phyloP scores from a whole-genome alignment of 2,797 vertebrate species.

The Gobionotothen gibberifrons region DNA sequence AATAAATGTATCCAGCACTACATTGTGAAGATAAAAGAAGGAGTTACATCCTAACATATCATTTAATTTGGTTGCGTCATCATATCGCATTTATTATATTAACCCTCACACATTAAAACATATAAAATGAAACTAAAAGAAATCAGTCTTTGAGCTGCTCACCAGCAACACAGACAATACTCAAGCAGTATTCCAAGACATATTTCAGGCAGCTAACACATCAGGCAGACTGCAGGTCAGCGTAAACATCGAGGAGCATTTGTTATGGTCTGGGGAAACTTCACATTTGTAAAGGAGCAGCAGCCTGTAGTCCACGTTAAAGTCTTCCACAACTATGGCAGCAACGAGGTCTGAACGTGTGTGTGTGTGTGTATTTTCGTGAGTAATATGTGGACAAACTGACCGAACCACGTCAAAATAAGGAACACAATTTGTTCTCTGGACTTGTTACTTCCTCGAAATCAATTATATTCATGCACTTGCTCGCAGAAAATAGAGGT shows the following conservation, averaged over 20 bases:
- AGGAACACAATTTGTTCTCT: not conserved
- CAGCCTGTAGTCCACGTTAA: conserved; percentile 4
- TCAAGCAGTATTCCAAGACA: conserved; percentile 10
- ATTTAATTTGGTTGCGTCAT: not conserved
- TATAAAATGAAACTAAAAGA: not conserved
- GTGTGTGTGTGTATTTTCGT: not conserved
- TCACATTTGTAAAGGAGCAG: conserved; percentile 28
- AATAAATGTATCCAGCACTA: conserved; percentile 2
- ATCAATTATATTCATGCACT: conserved; percentile 15
- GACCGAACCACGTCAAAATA: not conserved
- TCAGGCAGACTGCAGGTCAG: not conserved
- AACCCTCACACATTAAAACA: not conserved
- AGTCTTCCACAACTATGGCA: not conserved
- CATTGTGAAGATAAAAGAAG: conserved; percentile 6
- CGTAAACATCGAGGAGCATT: conserved; percentile 4
- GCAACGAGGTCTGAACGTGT: not conserved
- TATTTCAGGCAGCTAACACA: not conserved
- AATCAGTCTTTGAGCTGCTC: conserved; percentile 17
- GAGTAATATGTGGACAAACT: too few relatives aligned
- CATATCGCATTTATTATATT: not conserved
- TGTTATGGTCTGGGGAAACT: conserved; percentile 6
- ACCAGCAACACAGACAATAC: conserved; percentile 12
- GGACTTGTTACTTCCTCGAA: not conserved
- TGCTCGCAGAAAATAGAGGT: conserved; percentile 1
- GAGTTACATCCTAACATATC: not conserved